phyloP scores from a whole-genome alignment of 2,888 invertebrate species.

The Chouioia cunea region DNA sequence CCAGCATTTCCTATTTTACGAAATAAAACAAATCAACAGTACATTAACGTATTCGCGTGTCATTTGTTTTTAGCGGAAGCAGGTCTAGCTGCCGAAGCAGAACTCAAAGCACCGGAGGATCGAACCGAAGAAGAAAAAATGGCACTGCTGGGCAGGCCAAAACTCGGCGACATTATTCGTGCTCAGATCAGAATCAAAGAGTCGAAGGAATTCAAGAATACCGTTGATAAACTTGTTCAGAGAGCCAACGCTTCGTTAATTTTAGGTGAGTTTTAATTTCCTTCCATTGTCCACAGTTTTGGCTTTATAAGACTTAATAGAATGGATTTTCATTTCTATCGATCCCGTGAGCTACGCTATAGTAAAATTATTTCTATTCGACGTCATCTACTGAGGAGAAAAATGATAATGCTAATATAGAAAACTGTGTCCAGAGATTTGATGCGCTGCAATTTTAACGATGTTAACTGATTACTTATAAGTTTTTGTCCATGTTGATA shows the following conservation, averaged over 20 bases:
- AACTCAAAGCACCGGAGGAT: constrained; percentile 76
- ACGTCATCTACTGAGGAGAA: too few relatives aligned
- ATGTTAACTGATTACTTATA: too few relatives aligned
- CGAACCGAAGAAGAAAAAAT: constrained; percentile 86
- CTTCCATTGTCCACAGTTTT: too few relatives aligned
- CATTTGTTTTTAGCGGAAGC: constrained; percentile 67
- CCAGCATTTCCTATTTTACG: too few relatives aligned
- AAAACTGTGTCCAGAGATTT: too few relatives aligned
- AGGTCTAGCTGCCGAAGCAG: constrained; percentile 75
- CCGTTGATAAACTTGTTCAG: constrained; percentile 98
- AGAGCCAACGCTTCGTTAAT: constrained; percentile 95
- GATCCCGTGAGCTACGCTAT: too few relatives aligned
- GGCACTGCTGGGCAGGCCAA: constrained; percentile 91
- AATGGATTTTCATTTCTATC: too few relatives aligned
- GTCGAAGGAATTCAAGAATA: constrained; percentile 99
- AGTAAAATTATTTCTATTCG: too few relatives aligned
- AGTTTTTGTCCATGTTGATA: too few relatives aligned
- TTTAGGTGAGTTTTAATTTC: constrained; percentile 72
- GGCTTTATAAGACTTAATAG: too few relatives aligned
- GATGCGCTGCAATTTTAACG: too few relatives aligned
- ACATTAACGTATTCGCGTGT: neutral
- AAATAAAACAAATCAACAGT: neutral
- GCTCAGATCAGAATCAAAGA: constrained; percentile 94
- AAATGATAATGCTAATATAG: too few relatives aligned
- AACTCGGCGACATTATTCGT: constrained; percentile 87